These are phyloP conservation scores for Rhopalosiphum maidis DNA, from an alignment of 1,140 invertebrate genomes.

Conservation along the genomic window DNA sequence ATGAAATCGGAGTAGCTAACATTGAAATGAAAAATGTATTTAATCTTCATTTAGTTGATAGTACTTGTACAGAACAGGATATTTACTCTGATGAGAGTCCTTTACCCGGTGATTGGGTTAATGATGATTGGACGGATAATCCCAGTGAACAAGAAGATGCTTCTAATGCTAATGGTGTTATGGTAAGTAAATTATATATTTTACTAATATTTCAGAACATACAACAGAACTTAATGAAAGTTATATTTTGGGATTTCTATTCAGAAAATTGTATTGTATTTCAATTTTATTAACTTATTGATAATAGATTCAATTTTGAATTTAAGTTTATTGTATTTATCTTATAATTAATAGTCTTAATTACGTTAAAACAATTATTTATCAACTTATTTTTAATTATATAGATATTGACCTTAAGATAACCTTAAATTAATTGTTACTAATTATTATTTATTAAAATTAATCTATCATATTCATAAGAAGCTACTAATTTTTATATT, in stretches of 20 bases:
- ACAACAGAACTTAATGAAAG: not conserved
- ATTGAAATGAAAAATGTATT: constrained; percentile 29
- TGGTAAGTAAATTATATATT: constrained; percentile 38
- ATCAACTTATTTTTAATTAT: not conserved
- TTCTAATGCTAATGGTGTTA: constrained; percentile 29
- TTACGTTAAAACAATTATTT: not conserved
- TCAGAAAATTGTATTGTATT: not conserved
- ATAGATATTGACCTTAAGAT: not conserved
- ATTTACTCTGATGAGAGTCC: constrained; percentile 50
- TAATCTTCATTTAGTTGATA: constrained; percentile 29
- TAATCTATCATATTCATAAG: not conserved
- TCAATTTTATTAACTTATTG: not conserved
- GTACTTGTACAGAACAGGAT: constrained; percentile 50
- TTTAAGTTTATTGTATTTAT: not conserved
- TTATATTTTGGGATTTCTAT: not conserved
- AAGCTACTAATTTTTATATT: not conserved
- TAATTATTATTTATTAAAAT: no score
- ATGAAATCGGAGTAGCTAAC: constrained; percentile 40
- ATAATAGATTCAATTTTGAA: not conserved
- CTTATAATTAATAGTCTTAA: not conserved
- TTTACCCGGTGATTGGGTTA: constrained; percentile 33
- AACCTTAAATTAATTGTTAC: not conserved
- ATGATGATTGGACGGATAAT: constrained; percentile 50
- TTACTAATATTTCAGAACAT: not conserved
- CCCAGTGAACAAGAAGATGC: constrained; percentile 43